A percentile compares a stretch with the other conserved stretches of the same genome.
Evolutionary conservation across 1,140 invertebrate genomes (phyloP).

Genomic region (Babylonia areolata): DNA sequence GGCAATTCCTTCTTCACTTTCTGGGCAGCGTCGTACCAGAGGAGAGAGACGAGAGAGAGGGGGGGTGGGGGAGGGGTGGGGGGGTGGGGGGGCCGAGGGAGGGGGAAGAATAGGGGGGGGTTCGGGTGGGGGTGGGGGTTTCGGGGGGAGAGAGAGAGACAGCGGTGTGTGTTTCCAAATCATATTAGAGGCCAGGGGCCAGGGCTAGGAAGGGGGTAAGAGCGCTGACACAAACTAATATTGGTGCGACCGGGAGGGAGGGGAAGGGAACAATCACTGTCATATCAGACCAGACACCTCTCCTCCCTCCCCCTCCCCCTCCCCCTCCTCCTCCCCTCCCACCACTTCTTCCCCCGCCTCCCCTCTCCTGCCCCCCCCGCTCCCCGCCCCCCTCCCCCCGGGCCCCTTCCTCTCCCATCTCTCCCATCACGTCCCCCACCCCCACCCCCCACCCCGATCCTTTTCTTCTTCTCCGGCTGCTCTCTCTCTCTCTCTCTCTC

Average conservation of each 20-base stretch:
- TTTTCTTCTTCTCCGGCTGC: too few species aligned
- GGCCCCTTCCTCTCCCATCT: too few species aligned
- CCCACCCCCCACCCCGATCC: too few species aligned
- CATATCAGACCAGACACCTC: constrained; percentile 26
- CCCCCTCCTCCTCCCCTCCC: background rate
- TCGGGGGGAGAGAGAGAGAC: background rate
- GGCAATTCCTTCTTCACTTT: background rate
- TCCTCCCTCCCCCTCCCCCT: background rate
- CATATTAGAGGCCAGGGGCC: background rate
- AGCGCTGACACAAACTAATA: constrained; percentile 31
- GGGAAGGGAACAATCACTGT: constrained; percentile 22
- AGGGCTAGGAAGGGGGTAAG: background rate
- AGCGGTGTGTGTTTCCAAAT: constrained; percentile 29
- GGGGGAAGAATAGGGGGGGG: background rate
- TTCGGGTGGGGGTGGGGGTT: background rate
- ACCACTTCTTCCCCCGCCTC: too few species aligned
- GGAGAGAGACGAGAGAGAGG: background rate
- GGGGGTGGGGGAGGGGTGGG: background rate
- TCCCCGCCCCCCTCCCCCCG: too few species aligned
- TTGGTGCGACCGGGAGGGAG: constrained; percentile 7
- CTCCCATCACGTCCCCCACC: too few species aligned
- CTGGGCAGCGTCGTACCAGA: background rate
- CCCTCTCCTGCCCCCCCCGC: too few species aligned
- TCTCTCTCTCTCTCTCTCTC: too few species aligned
- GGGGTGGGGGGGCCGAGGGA: background rate